Percentiles rank a stretch among this genome's conserved stretches.
phyloP scores from a whole-genome alignment of 2,888 invertebrate genomes.

The Caenorhabditis sinica region DNA sequence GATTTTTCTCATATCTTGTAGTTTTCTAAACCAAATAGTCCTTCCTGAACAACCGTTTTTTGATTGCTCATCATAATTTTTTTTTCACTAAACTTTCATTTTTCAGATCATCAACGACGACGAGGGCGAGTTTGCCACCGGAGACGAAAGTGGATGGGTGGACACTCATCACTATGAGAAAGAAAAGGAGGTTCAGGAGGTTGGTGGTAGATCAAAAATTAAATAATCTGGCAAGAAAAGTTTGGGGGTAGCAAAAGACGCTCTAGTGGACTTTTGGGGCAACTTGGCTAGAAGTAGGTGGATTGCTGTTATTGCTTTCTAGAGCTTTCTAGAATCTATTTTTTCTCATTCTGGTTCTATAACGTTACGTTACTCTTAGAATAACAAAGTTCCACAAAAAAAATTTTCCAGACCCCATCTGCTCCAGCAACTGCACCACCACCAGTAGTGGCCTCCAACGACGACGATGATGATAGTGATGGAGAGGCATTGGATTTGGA shows the following conservation, averaged over 20 bases:
- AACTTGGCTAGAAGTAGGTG: neutral
- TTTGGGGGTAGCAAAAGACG: neutral
- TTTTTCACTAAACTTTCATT: neutral
- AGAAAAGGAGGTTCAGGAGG: slow-evolving; percentile 21
- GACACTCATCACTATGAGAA: slow-evolving; percentile 76
- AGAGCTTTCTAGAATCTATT: no score
- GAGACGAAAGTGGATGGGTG: slow-evolving; percentile 77
- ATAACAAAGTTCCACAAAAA: neutral
- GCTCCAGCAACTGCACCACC: neutral
- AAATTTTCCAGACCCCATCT: neutral
- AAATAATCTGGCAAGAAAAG: neutral
- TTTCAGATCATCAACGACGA: slow-evolving; percentile 70
- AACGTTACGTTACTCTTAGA: no score
- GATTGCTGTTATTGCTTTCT: no score
- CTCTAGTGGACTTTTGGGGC: neutral
- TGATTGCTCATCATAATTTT: neutral
- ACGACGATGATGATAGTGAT: slow-evolving; percentile 88
- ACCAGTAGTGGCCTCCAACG: slow-evolving; percentile 47
- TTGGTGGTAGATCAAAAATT: neutral
- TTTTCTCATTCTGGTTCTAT: no score
- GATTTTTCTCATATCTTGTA: slow-evolving; percentile 10
- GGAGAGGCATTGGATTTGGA: slow-evolving; percentile 96
- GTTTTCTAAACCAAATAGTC: no score
- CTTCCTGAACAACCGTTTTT: no score
- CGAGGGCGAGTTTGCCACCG: slow-evolving; percentile 68